Base-by-base conservation (phyloP, 2,797 vertebrate genomes). In the Sebastes reedi region DNA sequence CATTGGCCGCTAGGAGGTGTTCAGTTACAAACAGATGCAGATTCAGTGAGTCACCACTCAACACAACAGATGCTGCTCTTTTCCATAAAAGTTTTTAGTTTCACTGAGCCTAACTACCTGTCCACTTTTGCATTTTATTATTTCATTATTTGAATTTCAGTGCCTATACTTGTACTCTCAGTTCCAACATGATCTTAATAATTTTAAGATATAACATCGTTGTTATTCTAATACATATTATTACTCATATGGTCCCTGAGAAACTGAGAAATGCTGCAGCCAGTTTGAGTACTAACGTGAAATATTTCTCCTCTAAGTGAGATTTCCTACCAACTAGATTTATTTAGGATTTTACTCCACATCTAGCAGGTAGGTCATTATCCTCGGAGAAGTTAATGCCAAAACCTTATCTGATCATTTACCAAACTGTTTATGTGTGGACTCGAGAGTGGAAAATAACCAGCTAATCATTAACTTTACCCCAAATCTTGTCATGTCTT, bases 1-100 rank as follows among this genome's bases (percentile, higher is more conserved):
- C 8, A 24, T 1, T 7, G 46, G 36, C 67, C 81, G 6, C 79
- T 68, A 76, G 83, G 61, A 68, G 68, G 75, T 4, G 13, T 4
- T 80, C 55, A 20, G 20, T 20, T 34, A 54, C 32, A 67, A 64
- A 10, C 65, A 54, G 20, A 20, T 4, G 6, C 3, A 14, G 25
- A 12, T 50, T 30, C n/a, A 52, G 46, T 66, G n/a, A 16, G 27
- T 58, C 22, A 32, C 34, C 16, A 34, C n/a, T 60, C n/a, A 61
- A 18, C 4, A 4, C n/a, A 6, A 18, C 42, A 12, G 25, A 62
- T 18, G 42, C 14, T 62, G 24, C 2, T 61, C 29, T 54, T 68
- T n/a, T 30, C 1, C 3, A 30, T 72, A 5, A 32, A 39, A 18
- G 20, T 3, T n/a, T 61, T 60, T 46, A 39, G 10, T 54, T 36